Conservation (phyloP, 2,888 invertebrate genomes). For the Helleia helle region DNA sequence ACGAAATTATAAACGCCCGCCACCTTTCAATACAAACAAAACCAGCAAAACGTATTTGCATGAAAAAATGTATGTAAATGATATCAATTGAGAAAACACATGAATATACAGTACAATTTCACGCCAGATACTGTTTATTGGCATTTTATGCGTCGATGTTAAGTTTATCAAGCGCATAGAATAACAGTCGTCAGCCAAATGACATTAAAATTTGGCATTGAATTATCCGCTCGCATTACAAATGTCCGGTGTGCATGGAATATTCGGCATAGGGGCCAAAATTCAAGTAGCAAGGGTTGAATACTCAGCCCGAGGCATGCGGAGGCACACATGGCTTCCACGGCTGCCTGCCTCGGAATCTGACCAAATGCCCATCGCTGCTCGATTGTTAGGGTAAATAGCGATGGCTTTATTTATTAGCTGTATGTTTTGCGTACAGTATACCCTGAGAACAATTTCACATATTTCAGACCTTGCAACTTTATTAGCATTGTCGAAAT, state of each 20-base stretch:
- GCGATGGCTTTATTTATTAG: conserved; percentile 61
- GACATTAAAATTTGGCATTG: too few relatives aligned
- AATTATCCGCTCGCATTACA: conserved; percentile 48
- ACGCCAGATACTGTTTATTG: not conserved
- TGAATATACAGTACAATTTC: not conserved
- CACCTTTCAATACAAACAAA: not conserved
- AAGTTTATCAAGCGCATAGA: conserved; percentile 6
- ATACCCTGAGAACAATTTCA: too few relatives aligned
- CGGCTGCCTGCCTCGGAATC: conserved; percentile 62
- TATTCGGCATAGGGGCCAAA: conserved; percentile 64
- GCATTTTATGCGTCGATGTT: not conserved
- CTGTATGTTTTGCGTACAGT: conserved; percentile 10
- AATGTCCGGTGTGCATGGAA: conserved; percentile 49
- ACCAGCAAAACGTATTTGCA: not conserved
- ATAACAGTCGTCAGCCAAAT: too few relatives aligned
- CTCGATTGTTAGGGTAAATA: conserved; percentile 64
- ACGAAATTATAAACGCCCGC: not conserved
- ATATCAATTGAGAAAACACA: conserved; percentile 1
- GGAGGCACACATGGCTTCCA: conserved; percentile 64
- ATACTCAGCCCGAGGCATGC: conserved; percentile 62
- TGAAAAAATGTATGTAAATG: not conserved
- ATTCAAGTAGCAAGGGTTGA: conserved; percentile 57
- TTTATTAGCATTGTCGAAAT: too few relatives aligned
- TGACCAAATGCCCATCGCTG: conserved; percentile 69
- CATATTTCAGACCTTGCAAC: too few relatives aligned